These are phyloP conservation scores for Kradibia gibbosae DNA, from an alignment of 1,140 invertebrate genomes.

Conservation along the genomic window DNA sequence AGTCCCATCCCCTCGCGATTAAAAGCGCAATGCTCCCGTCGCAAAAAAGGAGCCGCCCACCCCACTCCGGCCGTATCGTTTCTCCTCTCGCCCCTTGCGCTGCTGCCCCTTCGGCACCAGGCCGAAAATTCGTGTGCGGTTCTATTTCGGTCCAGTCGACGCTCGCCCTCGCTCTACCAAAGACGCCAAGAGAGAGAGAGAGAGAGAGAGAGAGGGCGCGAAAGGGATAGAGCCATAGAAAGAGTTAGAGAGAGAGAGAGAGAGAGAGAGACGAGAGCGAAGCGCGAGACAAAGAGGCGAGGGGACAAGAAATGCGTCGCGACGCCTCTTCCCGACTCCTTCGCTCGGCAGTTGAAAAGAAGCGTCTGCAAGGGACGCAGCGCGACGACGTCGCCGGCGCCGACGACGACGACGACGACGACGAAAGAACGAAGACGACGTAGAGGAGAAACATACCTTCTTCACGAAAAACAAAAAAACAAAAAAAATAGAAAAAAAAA, in stretches of 20 bases:
- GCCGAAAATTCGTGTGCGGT: slow-evolving; percentile 40
- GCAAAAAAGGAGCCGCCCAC: not conserved
- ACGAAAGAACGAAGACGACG: slow-evolving; percentile 42
- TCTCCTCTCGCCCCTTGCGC: slow-evolving; percentile 38
- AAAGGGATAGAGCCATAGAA: not conserved
- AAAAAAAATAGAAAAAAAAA: too few relatives aligned
- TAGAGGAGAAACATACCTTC: slow-evolving; percentile 23
- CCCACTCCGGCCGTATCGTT: not conserved
- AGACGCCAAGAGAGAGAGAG: slow-evolving; percentile 54
- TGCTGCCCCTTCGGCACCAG: slow-evolving; percentile 37
- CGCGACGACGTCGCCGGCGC: slow-evolving; percentile 57
- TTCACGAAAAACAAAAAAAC: slow-evolving; percentile 44
- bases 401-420: slow-evolving; percentile 51
- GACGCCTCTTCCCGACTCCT: slow-evolving; percentile 51
- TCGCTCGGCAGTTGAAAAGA: slow-evolving; percentile 64
- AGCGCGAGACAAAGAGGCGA: slow-evolving; percentile 23
- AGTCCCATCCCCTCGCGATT: not conserved
- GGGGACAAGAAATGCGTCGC: slow-evolving; percentile 35
- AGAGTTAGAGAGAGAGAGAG: slow-evolving; percentile 15
- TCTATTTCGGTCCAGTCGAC: slow-evolving; percentile 40
- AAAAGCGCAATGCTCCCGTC: not conserved
- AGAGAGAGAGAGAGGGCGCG: not conserved
- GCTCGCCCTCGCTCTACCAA: slow-evolving; percentile 27
- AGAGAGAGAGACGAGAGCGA: not conserved
- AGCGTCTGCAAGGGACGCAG: slow-evolving; percentile 67